phyloP scores from a whole-genome alignment of 2,888 invertebrate species.

The Allygus modestus region DNA sequence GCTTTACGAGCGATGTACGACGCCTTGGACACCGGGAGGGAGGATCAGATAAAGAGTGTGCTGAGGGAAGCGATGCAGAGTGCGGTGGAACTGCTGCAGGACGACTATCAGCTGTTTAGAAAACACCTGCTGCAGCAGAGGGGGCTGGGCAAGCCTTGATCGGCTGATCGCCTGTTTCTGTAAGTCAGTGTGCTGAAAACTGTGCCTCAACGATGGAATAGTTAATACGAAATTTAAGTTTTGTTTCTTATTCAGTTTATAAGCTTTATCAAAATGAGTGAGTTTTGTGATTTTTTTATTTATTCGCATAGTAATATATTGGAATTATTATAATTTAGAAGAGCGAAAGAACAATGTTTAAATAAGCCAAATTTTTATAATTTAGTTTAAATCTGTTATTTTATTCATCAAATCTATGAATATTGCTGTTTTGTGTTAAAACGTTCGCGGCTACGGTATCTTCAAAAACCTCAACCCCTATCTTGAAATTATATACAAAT shows the following conservation, averaged over 20 bases:
- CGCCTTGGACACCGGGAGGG: constrained; percentile 60
- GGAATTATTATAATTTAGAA: too few relatives aligned
- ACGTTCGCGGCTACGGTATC: too few relatives aligned
- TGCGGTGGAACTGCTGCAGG: constrained; percentile 61
- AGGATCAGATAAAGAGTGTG: constrained; percentile 58
- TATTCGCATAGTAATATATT: too few relatives aligned
- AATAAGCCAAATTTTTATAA: too few relatives aligned
- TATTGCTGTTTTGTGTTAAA: too few relatives aligned
- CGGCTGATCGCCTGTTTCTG: background rate
- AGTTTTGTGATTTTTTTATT: background rate
- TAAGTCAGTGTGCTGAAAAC: background rate
- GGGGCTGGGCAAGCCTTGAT: constrained; percentile 15
- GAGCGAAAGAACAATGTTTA: too few relatives aligned
- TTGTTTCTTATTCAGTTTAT: background rate
- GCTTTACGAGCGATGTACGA: constrained; percentile 63
- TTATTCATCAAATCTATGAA: too few relatives aligned
- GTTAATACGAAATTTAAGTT: background rate
- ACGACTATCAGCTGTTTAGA: constrained; percentile 66
- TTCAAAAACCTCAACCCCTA: too few relatives aligned
- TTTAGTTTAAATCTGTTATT: too few relatives aligned
- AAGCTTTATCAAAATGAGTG: background rate
- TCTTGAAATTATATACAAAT: too few relatives aligned
- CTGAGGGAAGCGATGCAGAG: constrained; percentile 63
- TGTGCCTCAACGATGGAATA: background rate
- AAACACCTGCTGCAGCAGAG: constrained; percentile 62